phyloP scores from a whole-genome alignment of 2,113 vertebrate genomes.

The Lamprologus ornatipinnis region DNA sequence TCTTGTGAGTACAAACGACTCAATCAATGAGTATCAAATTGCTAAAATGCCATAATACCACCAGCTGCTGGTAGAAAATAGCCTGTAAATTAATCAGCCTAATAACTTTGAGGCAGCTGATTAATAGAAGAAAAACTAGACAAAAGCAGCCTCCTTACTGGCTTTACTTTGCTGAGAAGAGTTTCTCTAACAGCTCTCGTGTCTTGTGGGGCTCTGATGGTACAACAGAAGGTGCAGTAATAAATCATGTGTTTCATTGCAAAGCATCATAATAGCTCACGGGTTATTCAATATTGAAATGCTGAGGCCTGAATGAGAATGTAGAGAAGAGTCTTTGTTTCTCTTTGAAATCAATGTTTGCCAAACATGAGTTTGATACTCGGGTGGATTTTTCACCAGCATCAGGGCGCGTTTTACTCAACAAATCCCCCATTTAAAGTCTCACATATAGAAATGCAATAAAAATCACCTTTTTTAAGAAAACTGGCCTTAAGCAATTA shows the following conservation, averaged over 20 bases:
- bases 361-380: slow-evolving; percentile 14
- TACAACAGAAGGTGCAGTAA: slow-evolving; percentile 44
- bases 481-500: slow-evolving; percentile 31
- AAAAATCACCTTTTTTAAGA: neutral
- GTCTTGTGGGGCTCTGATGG: neutral
- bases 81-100: neutral
- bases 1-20: neutral
- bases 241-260: slow-evolving; percentile 44
- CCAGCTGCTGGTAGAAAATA: neutral
- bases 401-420: neutral
- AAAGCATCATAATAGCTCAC: slow-evolving; percentile 36
- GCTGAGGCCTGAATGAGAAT: neutral
- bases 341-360: neutral
- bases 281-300: slow-evolving; percentile 36
- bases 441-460: neutral
- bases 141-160: neutral
- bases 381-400: neutral
- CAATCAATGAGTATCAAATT: neutral
- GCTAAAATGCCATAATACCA: neutral
- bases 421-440: neutral
- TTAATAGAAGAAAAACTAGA: neutral
- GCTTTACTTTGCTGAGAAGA: neutral
- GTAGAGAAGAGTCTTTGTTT: neutral
- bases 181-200: neutral
- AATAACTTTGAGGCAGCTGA: neutral